Percentiles rank a stretch among this genome's conserved stretches.
Conservation (phyloP, 2,113 vertebrate species). For the Pogonocichla stellata region DNA sequence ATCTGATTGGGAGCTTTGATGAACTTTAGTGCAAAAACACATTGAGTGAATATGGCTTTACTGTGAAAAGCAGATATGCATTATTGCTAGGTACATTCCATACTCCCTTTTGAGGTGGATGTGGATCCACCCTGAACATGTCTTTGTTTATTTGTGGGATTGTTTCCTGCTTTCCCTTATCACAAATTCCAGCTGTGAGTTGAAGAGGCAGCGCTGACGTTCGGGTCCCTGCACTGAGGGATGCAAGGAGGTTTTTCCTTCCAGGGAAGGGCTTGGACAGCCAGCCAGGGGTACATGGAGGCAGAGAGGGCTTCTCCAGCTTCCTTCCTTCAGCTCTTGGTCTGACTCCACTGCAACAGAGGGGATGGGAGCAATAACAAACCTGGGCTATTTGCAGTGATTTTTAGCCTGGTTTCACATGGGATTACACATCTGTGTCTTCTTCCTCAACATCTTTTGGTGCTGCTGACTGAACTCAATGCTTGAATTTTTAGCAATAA, state of each 20-base stretch:
- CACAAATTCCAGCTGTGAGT: slow-evolving; percentile 57
- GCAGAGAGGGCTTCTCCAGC: background rate
- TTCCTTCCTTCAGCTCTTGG: background rate
- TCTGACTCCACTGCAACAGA: background rate
- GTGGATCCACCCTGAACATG: slow-evolving; percentile 27
- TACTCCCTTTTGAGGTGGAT: background rate
- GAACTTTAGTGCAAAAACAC: background rate
- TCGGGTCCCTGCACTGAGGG: background rate
- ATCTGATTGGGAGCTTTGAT: background rate
- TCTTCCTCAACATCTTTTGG: background rate
- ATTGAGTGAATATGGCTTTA: background rate
- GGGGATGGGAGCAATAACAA: background rate
- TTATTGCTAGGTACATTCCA: slow-evolving; percentile 14
- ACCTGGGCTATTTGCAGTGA: background rate
- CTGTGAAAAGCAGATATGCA: slow-evolving; percentile 8
- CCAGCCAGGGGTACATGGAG: background rate
- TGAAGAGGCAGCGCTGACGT: background rate
- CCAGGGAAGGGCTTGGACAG: background rate
- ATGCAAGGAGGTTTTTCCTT: background rate
- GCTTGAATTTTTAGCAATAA: background rate
- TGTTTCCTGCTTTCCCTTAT: slow-evolving; percentile 71
- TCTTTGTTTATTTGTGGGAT: slow-evolving; percentile 62
- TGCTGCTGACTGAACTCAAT: background rate
- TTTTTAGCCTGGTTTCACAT: background rate
- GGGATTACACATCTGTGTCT: background rate